Conservation (phyloP, 2,888 invertebrate genomes). For the Asteroscopus sphinx region DNA sequence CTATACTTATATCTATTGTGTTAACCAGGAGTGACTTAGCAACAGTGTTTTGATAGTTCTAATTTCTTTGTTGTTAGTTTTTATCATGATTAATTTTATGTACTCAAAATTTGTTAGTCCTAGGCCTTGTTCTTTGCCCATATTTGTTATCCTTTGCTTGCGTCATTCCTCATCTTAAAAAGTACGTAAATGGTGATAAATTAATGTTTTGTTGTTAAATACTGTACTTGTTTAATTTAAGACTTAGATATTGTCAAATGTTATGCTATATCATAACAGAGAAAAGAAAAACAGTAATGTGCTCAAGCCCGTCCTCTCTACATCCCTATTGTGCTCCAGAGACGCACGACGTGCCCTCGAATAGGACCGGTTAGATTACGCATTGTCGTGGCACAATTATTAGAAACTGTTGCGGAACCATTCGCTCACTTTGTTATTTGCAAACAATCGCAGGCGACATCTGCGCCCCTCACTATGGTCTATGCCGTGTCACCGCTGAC, state of each 20-base stretch:
- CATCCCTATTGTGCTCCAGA: slow-evolving; percentile 60
- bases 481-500: slow-evolving; percentile 59
- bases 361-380: slow-evolving; percentile 88
- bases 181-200: too few relatives aligned
- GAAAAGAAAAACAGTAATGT: slow-evolving; percentile 8
- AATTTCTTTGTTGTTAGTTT: too few relatives aligned
- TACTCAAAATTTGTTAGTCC: too few relatives aligned
- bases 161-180: too few relatives aligned
- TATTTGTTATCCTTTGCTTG: too few relatives aligned
- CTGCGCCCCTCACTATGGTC: slow-evolving; percentile 74
- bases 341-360: slow-evolving; percentile 79
- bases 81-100: too few relatives aligned
- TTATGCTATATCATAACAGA: background rate
- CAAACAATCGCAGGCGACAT: slow-evolving; percentile 85
- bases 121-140: too few relatives aligned
- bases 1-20: slow-evolving; percentile 21
- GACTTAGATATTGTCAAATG: too few relatives aligned
- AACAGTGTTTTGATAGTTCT: too few relatives aligned
- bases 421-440: slow-evolving; percentile 84
- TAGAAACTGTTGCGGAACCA: slow-evolving; percentile 85
- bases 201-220: too few relatives aligned
- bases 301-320: slow-evolving; percentile 54
- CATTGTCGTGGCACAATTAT: slow-evolving; percentile 88
- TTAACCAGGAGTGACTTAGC: background rate
- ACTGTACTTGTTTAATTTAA: too few relatives aligned